Evolutionary conservation across 2,888 invertebrate species (phyloP), one percentile per base, ranked within the genome.

Genomic region (Metellina segmentata): DNA sequence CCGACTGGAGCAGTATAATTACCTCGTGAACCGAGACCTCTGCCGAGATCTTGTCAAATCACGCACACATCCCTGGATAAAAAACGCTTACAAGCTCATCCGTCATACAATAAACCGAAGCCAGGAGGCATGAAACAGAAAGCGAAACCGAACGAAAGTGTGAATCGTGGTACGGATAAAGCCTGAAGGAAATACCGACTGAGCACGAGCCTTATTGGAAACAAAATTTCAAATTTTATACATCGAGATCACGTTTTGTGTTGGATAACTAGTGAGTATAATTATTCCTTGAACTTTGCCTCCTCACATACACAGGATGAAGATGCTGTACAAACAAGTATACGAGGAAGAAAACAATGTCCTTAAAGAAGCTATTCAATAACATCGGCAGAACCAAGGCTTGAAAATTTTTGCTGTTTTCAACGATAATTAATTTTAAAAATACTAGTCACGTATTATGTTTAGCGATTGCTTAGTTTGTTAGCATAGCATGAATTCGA

Each of bases 21-120:
- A 77, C 77, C 77, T 51, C 51, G n/a, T 79, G 79, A 79, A 61
- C 79, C 61, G 20, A 20, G 61, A 72, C 13, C 61, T 61, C 16
- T 61, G 61, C 61, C 16, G 61, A 61, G 61, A 61, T 61, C 61
- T 61, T 61, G 61, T 61, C 61, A 61, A 61, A 61, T 34, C 34
- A 34, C 11, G 61, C 61, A 16, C 61, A 61, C 61, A 16, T 61
- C 16, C 8, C 16, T 9, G 61, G 61, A 61, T 13, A 11, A 61
- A 34, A 34, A 34, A 34, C 34, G 34, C 34, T 34, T 34, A 34
- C 34, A 34, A 34, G 4, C 34, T 9, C 61, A 16, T 61, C 16
- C 9, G 11, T 61, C 61, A 61, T 16, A 34, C 34, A 61, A 61
- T 8, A 61, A 61, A 61, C 11, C 1, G 61, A 1, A 61, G 1